A percentile compares a stretch with the other conserved stretches of the same genome.
Conservation (phyloP, 2,113 vertebrate genomes). For the Zapus hudsonius region DNA sequence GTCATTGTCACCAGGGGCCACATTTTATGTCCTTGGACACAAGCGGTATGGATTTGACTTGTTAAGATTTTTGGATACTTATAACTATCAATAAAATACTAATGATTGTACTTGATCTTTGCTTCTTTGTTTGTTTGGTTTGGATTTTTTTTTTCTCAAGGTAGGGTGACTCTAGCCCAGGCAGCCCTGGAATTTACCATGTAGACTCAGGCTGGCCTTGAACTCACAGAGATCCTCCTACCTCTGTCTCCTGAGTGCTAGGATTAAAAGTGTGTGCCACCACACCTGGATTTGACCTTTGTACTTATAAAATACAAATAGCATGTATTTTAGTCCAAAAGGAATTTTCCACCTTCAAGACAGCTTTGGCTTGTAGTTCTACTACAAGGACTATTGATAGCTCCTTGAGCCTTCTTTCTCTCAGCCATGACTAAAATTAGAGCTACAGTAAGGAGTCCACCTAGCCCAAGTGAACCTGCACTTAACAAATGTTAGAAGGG, state of each 20-base stretch:
- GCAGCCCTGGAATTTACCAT: too few species aligned
- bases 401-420: neutral
- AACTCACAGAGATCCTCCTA: too few species aligned
- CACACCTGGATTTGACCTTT: too few species aligned
- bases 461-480: neutral
- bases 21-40: neutral
- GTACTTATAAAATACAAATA: neutral
- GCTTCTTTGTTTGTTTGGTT: too few species aligned
- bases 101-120: constrained; percentile 16
- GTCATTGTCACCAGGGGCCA: neutral
- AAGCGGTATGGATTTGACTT: neutral
- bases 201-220: too few species aligned
- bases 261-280: too few species aligned
- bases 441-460: neutral
- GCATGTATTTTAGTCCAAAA: constrained; percentile 8
- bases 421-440: neutral
- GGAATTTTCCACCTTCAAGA: constrained; percentile 26
- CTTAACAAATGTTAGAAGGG: neutral
- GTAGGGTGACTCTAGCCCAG: too few species aligned
- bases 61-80: constrained; percentile 30
- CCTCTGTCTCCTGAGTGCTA: too few species aligned
- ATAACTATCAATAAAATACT: constrained; percentile 5
- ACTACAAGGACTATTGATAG: neutral
- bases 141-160: too few species aligned
- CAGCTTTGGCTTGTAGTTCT: neutral